Base-by-base conservation (phyloP, 2,113 vertebrate species). In the Pionites leucogaster region DNA sequence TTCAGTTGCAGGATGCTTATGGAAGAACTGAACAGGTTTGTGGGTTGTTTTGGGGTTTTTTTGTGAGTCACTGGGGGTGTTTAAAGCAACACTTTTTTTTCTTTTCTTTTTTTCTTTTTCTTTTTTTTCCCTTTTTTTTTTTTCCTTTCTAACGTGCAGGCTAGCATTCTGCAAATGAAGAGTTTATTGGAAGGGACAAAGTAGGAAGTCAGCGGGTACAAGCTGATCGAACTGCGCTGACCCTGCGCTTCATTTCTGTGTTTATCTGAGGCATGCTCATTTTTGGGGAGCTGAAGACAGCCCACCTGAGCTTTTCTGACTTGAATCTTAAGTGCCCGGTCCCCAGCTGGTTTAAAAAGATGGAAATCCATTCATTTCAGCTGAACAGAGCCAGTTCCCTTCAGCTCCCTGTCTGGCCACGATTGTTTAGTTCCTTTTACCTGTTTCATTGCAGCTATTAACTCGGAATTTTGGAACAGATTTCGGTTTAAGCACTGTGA, bases 351-450 rank as follows among this genome's bases (percentile, higher is more conserved):
- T 82, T 88, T 35, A 49, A 81, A 60, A 79, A 17, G 31, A 47
- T 2, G 13, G 82, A 89, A 92, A 70, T 60, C 23, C 13, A 17
- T 84, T 95, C 17, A 64, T 68, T 87, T 71, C 47, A 67, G 9
- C 17, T 79, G 67, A 87, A n/a, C 52, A 52, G 57, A 82, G 47
- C 29, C 35, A 27, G n/a, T 33, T 95, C 20, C 72, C 55, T 83
- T 81, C 44, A 39, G 77, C 78, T 79, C 28, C 18, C 18, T 83
- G 16, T 47, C 60, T 83, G 39, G 52, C 52, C 25, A 62, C 60
- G 67, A 74, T 52, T 59, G 22, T 82, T 92, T 29, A 77, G 28
- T 46, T 77, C 22, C 49, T 87, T 76, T 65, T 86, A 93, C 84
- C 85, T 94, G 44, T 85, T 88, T 74, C 37, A 16, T 69, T 85